Conservation (phyloP, 2,888 invertebrate species). For the Andrena camellia region DNA sequence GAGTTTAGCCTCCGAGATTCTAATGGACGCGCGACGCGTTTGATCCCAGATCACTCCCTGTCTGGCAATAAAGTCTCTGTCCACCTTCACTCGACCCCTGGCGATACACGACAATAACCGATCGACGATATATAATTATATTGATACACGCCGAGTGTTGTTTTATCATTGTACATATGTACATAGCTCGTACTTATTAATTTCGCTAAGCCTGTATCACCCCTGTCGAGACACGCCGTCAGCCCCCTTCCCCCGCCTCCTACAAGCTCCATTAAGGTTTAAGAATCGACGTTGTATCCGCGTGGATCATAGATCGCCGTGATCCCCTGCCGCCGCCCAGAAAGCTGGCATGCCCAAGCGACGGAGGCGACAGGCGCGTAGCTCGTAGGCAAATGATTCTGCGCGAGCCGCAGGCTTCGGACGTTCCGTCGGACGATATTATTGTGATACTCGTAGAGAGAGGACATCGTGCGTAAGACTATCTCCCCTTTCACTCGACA, state of each 20-base stretch:
- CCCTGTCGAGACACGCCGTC: conserved; percentile 46
- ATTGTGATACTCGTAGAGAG: conserved; percentile 75
- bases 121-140: conserved; percentile 77
- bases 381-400: conserved; percentile 35
- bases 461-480: conserved; percentile 48
- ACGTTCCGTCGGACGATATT: conserved; percentile 75
- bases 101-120: conserved; percentile 72
- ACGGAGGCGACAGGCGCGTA: conserved; percentile 17
- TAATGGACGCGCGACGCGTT: background rate
- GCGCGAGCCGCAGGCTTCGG: conserved; percentile 62
- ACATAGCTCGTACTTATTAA: conserved; percentile 85
- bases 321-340: background rate
- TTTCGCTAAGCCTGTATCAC: conserved; percentile 81
- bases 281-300: conserved; percentile 58
- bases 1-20: background rate
- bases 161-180: conserved; percentile 85
- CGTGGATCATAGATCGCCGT: conserved; percentile 36
- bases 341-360: conserved; percentile 8
- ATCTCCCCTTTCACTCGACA: conserved; percentile 3
- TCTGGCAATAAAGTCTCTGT: conserved; percentile 21
- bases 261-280: conserved; percentile 52
- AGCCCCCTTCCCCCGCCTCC: background rate
- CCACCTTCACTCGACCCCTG: conserved; percentile 1
- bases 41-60: background rate
- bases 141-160: conserved; percentile 77